phyloP scores from a whole-genome alignment of 1,140 invertebrate genomes.

The Aplysia californica region DNA sequence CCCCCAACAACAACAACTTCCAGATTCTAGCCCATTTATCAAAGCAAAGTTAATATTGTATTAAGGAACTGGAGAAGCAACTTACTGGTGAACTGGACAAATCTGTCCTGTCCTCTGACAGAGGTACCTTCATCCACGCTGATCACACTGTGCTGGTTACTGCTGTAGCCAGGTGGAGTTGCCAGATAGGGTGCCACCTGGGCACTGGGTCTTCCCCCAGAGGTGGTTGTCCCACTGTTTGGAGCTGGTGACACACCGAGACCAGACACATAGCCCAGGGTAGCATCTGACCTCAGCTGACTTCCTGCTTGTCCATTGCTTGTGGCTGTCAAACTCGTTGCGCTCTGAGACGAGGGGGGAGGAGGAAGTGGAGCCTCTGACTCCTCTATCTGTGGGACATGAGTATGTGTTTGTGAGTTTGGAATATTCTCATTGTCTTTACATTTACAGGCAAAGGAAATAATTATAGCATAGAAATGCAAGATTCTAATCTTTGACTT shows the following conservation, averaged over 20 bases:
- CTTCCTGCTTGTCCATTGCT: not conserved
- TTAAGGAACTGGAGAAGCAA: too few species aligned
- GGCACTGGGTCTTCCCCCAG: conserved; percentile 49
- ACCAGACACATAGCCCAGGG: not conserved
- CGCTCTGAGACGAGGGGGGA: conserved; percentile 5
- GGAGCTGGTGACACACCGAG: conserved; percentile 12
- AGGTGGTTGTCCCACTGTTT: conserved; percentile 15
- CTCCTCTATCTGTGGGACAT: conserved; percentile 48
- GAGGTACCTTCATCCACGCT: conserved; percentile 49
- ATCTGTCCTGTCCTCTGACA: too few species aligned
- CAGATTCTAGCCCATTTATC: too few species aligned
- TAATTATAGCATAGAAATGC: too few species aligned
- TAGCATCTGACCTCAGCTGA: not conserved
- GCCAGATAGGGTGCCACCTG: conserved; percentile 46
- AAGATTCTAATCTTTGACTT: too few species aligned
- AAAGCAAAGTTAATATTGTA: too few species aligned
- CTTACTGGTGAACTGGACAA: conserved; percentile 28
- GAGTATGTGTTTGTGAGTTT: too few species aligned
- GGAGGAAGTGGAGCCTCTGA: conserved; percentile 33
- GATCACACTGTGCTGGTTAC: conserved; percentile 45
- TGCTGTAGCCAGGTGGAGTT: conserved; percentile 27
- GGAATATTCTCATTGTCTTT: too few species aligned
- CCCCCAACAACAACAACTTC: too few species aligned
- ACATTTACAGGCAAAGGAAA: too few species aligned
- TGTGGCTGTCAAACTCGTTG: conserved; percentile 18